A percentile compares a stretch with the other conserved stretches of the same genome.
These are phyloP conservation scores for Porites evermanni DNA, from an alignment of 92 coral and sea anemone genomes.

Conservation along the genomic window DNA sequence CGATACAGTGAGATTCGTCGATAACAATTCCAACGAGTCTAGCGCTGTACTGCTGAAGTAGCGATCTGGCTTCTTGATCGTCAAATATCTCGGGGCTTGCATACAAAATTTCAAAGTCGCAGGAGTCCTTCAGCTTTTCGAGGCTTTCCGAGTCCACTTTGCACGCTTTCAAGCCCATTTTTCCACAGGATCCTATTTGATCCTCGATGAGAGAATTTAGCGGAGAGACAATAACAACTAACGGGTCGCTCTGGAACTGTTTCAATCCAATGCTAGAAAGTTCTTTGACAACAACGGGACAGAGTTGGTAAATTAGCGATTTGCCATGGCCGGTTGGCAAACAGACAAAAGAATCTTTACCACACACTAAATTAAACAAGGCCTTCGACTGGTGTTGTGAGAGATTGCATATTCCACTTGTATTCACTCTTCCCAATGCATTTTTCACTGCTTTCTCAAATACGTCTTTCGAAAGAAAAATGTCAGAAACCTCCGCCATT, in stretches of 20 bases:
- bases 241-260: background rate
- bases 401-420: background rate
- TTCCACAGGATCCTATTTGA: constrained; percentile 32
- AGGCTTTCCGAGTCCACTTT: constrained; percentile 22
- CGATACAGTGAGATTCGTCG: constrained; percentile 28
- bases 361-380: background rate
- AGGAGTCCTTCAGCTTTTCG: background rate
- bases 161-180: constrained; percentile 29
- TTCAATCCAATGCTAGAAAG: background rate
- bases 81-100: constrained; percentile 30
- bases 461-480: background rate
- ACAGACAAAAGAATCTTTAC: constrained; percentile 3
- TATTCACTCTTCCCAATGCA: constrained; percentile 5
- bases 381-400: constrained; percentile 6
- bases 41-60: constrained; percentile 16
- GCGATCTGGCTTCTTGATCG: background rate
- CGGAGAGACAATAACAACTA: constrained; percentile 4
- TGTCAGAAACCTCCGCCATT: background rate
- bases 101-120: constrained; percentile 9
- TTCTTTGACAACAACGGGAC: constrained; percentile 1
- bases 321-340: constrained; percentile 7
- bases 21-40: constrained; percentile 12
- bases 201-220: constrained; percentile 1
- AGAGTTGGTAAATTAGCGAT: constrained; percentile 3
- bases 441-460: background rate